Evolutionary conservation across 2,797 vertebrate species (phyloP), one percentile per base, ranked within the genome.

Genomic region (Scyliorhinus canicula): DNA sequence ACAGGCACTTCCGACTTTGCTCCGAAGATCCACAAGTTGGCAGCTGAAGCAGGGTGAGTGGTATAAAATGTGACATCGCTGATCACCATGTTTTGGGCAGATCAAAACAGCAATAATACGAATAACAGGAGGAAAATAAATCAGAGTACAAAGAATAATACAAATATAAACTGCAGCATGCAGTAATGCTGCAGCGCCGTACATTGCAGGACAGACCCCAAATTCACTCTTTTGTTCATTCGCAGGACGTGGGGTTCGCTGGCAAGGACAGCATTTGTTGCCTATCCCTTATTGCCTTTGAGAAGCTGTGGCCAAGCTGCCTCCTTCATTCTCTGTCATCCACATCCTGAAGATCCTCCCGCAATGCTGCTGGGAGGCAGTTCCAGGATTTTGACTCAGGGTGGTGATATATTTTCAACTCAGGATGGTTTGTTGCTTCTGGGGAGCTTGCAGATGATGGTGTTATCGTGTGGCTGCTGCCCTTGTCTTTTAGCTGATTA

Each of bases 41-140:
- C 52, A 88, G 50, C 26, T 86, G 85, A 82, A 82, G 85, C 57
- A 55, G 85, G 52, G 2, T 86, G 85, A 86, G 28, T 86, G 31
- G 85, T 86, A 57, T 86, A 86, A 86, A 86, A 86, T 57, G 52
- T 88, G 85, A 88, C 52, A 57, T 52, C 5, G 52, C 50, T 88
- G 85, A 88, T 88, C 85, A 88, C 52, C 4, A 16, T 35, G 31
- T 31, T n/a, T 31, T 88, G 55, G 52, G 52, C 85, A 57, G 31
- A 88, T 88, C 85, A 88, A 55, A 88, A 57, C 14, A 35, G 52
- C 52, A 88, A 35, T 86, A 47, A 50, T 57, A 19, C 52, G 35
- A 88, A 88, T 57, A 55, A 88, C 28, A 57, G 52, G 40, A 55
- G 50, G 50, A 88, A 88, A 88, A 88, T 88, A 86, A 11, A 55